Percentiles rank a stretch among this genome's conserved stretches.
These are phyloP conservation scores for Gymnothorax reevesii DNA, from an alignment of 2,797 vertebrate genomes.

Conservation along the genomic window DNA sequence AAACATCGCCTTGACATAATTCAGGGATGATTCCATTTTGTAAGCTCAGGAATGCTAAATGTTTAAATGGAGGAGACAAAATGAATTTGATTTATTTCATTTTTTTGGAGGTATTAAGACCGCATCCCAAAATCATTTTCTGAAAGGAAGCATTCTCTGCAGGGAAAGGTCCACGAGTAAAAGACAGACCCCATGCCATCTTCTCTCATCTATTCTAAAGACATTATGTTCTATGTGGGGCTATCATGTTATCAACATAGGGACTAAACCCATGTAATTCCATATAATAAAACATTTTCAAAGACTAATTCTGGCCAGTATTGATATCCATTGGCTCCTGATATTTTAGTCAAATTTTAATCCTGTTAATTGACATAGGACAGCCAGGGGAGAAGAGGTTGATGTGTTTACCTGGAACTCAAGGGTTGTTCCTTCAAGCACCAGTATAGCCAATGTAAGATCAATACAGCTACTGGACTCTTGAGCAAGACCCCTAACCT, in stretches of 20 bases:
- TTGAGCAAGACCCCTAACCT: too few relatives aligned
- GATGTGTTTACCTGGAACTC: too few relatives aligned
- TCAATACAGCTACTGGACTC: too few relatives aligned
- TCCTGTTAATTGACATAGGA: neutral
- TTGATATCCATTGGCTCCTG: constrained; percentile 35
- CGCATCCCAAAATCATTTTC: neutral
- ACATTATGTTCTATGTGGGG: constrained; percentile 7
- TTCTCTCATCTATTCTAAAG: neutral
- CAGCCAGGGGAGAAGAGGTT: too few relatives aligned
- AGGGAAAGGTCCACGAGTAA: neutral
- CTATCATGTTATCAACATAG: constrained; percentile 32
- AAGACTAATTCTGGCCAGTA: constrained; percentile 32
- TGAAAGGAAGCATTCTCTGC: neutral
- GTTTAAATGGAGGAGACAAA: constrained; percentile 1
- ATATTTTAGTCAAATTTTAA: constrained; percentile 37
- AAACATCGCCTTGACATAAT: neutral
- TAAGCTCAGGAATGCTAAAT: neutral
- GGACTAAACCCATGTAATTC: constrained; percentile 64
- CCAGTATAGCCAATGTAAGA: too few relatives aligned
- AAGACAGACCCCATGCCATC: neutral
- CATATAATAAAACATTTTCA: constrained; percentile 43
- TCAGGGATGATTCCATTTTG: neutral
- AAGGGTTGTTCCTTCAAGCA: too few relatives aligned
- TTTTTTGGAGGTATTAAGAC: neutral
- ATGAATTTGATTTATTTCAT: neutral